Percentiles rank a stretch among this genome's conserved stretches.
Evolutionary conservation across 2,888 invertebrate species (phyloP).

Genomic region (Spisula solida): DNA sequence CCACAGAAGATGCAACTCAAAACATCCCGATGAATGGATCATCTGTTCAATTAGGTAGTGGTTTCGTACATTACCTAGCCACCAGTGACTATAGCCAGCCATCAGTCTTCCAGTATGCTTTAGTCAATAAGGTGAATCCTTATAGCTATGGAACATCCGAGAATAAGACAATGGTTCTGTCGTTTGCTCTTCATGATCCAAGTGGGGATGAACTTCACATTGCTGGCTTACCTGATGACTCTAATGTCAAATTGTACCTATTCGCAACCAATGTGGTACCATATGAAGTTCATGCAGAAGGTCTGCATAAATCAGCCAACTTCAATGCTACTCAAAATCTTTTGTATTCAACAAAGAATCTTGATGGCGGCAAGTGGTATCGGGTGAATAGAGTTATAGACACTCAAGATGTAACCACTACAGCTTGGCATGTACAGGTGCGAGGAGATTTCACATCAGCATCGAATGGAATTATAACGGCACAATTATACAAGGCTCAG

Average conservation of each 20-base stretch:
- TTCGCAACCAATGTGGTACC: slow-evolving; percentile 37
- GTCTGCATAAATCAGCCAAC: slow-evolving; percentile 62
- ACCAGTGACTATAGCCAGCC: slow-evolving; percentile 14
- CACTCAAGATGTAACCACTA: slow-evolving; percentile 33
- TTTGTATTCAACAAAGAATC: slow-evolving; percentile 10
- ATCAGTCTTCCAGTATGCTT: slow-evolving; percentile 69
- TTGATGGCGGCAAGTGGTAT: slow-evolving; percentile 52
- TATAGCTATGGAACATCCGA: slow-evolving; percentile 72
- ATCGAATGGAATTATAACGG: slow-evolving; percentile 33
- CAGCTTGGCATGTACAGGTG: slow-evolving; percentile 73
- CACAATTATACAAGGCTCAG: slow-evolving; percentile 17
- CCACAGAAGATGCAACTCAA: not conserved
- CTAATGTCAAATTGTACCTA: slow-evolving; percentile 69
- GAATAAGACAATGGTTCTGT: slow-evolving; percentile 60
- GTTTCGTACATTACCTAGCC: not conserved
- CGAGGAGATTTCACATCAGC: slow-evolving; percentile 55
- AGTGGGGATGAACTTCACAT: slow-evolving; percentile 73
- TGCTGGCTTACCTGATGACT: slow-evolving; percentile 56
- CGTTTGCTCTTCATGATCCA: slow-evolving; percentile 73
- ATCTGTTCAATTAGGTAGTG: not conserved
- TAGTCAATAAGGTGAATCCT: slow-evolving; percentile 72
- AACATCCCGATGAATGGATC: not conserved
- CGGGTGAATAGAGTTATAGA: slow-evolving; percentile 46
- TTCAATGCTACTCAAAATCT: slow-evolving; percentile 70
- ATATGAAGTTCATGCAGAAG: slow-evolving; percentile 52